Evolutionary conservation across 2,797 vertebrate genomes (phyloP).

Genomic region (Masticophis lateralis): DNA sequence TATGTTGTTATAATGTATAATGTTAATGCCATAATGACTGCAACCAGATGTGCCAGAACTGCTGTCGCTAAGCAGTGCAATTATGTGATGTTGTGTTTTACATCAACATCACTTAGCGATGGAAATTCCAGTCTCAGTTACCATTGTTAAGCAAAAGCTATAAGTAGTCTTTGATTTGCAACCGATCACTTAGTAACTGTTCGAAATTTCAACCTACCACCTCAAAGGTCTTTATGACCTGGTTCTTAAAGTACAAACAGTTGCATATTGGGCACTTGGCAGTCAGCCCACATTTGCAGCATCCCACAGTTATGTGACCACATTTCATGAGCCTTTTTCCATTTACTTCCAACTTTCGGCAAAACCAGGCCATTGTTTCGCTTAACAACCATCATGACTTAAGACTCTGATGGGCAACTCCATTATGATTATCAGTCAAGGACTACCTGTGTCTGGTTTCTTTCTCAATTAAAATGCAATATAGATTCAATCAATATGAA

Average conservation of each 20-base stretch:
- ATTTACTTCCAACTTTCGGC: background rate
- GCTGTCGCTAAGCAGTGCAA: background rate
- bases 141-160: background rate
- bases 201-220: background rate
- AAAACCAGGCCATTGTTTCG: background rate
- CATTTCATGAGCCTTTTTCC: background rate
- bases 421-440: background rate
- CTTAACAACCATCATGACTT: background rate
- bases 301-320: background rate
- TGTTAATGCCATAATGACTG: background rate
- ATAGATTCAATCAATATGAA: background rate
- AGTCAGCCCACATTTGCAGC: background rate
- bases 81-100: background rate
- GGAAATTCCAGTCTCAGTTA: background rate
- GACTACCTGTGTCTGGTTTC: background rate
- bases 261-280: background rate
- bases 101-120: background rate
- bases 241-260: background rate
- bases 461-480: background rate
- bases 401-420: background rate
- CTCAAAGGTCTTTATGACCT: background rate
- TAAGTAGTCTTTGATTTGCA: background rate
- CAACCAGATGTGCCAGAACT: background rate
- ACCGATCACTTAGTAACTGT: background rate
- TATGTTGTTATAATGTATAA: background rate